A percentile compares a stretch with the other conserved stretches of the same genome.
phyloP scores from a whole-genome alignment of 2,888 invertebrate genomes.

The Sisyra nigra region DNA sequence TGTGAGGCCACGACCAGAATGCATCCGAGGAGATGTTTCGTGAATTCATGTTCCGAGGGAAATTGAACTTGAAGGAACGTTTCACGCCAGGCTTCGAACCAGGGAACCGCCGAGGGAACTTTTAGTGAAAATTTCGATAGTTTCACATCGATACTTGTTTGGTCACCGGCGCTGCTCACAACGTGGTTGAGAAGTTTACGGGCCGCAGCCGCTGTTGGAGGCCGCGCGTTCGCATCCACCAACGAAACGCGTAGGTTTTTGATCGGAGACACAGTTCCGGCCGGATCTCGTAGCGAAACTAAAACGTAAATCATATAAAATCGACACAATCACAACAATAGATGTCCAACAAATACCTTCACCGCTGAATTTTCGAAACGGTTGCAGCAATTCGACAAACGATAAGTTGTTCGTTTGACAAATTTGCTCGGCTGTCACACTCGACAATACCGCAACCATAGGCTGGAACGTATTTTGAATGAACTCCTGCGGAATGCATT shows the following conservation, averaged over 20 bases:
- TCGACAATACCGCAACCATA: constrained; percentile 71
- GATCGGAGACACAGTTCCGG: constrained; percentile 52
- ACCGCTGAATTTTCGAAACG: constrained; percentile 61
- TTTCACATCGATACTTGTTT: constrained; percentile 20
- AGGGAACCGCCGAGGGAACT: constrained; percentile 65
- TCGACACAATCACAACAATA: constrained; percentile 10
- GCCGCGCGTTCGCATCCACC: constrained; percentile 66
- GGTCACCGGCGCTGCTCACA: constrained; percentile 22
- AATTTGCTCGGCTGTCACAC: constrained; percentile 63
- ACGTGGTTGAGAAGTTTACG: constrained; percentile 58
- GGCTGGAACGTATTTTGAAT: constrained; percentile 84
- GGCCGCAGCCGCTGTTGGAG: constrained; percentile 66
- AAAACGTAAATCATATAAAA: constrained; percentile 11
- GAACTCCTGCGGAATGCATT: constrained; percentile 64
- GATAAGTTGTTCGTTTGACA: constrained; percentile 83
- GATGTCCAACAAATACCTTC: constrained; percentile 37
- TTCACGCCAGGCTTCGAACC: constrained; percentile 94
- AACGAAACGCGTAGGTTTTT: constrained; percentile 64
- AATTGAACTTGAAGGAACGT: constrained; percentile 76
- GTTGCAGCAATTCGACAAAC: constrained; percentile 79
- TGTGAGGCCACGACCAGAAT: constrained; percentile 56
- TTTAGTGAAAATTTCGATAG: constrained; percentile 36
- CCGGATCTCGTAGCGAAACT: constrained; percentile 77
- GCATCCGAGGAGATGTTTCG: constrained; percentile 74
- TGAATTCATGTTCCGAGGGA: constrained; percentile 91